Evolutionary conservation across 2,113 vertebrate species (phyloP), one percentile per base, ranked within the genome.

Genomic region (Todiramphus saurophagus): DNA sequence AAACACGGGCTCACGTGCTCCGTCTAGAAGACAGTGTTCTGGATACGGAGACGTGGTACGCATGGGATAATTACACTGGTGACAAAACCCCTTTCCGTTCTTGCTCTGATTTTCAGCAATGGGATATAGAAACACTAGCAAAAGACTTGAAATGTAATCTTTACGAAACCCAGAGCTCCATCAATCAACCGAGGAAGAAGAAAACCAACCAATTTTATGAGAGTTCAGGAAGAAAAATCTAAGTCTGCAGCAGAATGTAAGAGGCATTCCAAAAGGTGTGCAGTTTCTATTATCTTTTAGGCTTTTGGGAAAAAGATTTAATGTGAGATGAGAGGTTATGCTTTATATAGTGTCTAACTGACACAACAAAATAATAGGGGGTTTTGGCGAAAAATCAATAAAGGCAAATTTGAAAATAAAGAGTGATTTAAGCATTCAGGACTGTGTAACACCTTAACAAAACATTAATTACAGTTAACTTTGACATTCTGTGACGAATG

Each of bases 331-430:
- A 83, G 75, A 93, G 30, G 43, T 16, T 67, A 53, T 51, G 39
- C 16, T 86, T 92, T 30, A 62, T 53, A 37, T 9, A 79, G 58
- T 16, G 39, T 69, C 46, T 77, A 90, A 80, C 21, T 81, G 68
- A 67, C 72, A 77, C 5, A 35, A 31, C 62, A 75, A 87, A 51
- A 60, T 43, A 64, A 50, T 7, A 50, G 33, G 55, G 50, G 35
- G 28, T 13, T 33, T 92, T 88, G 60, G 60, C 20, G 50, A 83
- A 78, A 94, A 94, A 91, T 73, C 85, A 80, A 73, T 69, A 74
- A 83, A 72, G 73, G 87, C 50, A 81, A 74, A 90, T 81, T 72
- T 63, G 41, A 87, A 91, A 93, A 84, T 72, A 68, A 92, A 46
- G 13, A 87, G 46, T 5, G 31, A 93, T 76, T 96, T 91, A 83